These are phyloP conservation scores for Bruchidius siliquastri DNA, from an alignment of 2,888 invertebrate genomes.

Conservation along the genomic window DNA sequence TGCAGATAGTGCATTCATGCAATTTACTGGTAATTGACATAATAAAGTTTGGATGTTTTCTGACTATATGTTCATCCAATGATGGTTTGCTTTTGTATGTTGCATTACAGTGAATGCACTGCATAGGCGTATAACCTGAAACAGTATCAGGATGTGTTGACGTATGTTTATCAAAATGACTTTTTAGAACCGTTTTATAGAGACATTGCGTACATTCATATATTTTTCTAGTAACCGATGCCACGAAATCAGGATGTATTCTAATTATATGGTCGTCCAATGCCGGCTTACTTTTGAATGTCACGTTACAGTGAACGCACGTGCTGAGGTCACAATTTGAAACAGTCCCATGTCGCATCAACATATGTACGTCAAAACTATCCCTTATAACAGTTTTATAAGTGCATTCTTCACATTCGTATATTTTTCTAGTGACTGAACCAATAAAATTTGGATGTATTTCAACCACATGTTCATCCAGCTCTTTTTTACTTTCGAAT, in stretches of 20 bases:
- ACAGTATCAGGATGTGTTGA: neutral
- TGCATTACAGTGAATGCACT: neutral
- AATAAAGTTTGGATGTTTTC: neutral
- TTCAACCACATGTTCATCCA: too few relatives aligned
- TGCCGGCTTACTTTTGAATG: neutral
- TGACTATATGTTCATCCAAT: neutral
- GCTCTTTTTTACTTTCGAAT: too few relatives aligned
- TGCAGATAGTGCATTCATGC: neutral
- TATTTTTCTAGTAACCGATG: neutral
- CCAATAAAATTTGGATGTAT: too few relatives aligned
- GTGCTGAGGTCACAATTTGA: neutral
- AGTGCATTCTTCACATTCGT: too few relatives aligned
- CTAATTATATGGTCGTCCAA: neutral
- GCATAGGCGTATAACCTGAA: neutral
- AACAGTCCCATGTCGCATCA: too few relatives aligned
- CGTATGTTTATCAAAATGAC: neutral
- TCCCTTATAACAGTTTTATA: too few relatives aligned
- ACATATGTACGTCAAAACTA: too few relatives aligned
- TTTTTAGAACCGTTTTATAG: neutral
- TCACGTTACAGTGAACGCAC: neutral
- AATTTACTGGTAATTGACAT: neutral
- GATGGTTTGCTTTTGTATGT: neutral
- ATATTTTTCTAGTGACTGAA: too few relatives aligned
- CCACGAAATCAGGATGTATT: neutral
- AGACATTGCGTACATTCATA: neutral